phyloP scores from a whole-genome alignment of 2,888 invertebrate species.

The Andrena haemorrhoa region DNA sequence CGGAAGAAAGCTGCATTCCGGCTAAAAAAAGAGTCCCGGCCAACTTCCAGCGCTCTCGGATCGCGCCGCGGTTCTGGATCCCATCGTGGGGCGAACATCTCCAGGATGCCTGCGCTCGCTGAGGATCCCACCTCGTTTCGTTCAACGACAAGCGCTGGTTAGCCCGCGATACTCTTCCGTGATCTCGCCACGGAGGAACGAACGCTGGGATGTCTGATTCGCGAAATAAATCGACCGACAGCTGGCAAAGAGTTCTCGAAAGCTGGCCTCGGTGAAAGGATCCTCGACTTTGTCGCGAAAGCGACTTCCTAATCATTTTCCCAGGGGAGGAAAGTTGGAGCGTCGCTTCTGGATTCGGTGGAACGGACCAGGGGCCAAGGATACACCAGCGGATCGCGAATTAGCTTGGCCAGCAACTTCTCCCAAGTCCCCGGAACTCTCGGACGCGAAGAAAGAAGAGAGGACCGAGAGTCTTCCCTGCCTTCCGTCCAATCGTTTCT shows the following conservation, averaged over 20 bases:
- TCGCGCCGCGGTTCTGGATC: constrained; percentile 3
- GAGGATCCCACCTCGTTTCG: not conserved
- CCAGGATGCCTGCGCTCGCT: not conserved
- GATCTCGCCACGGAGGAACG: too few relatives aligned
- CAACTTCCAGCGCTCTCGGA: constrained; percentile 12
- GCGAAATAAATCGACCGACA: not conserved
- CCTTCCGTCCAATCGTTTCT: constrained; percentile 20
- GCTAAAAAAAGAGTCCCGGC: constrained; percentile 31
- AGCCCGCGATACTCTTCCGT: not conserved
- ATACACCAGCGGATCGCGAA: constrained; percentile 54
- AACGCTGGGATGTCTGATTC: too few relatives aligned
- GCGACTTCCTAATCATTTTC: constrained; percentile 64
- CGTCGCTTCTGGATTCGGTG: not conserved
- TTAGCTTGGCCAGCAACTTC: constrained; percentile 56
- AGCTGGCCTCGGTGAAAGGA: constrained; percentile 19
- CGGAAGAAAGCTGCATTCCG: constrained; percentile 31
- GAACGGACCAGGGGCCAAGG: constrained; percentile 2
- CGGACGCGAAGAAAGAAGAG: constrained; percentile 34
- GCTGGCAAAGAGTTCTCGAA: not conserved
- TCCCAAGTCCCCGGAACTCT: constrained; percentile 30
- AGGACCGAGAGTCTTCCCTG: not conserved
- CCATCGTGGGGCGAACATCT: not conserved
- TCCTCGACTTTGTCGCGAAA: constrained; percentile 30
- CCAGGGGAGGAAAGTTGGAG: constrained; percentile 52
- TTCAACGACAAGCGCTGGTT: too few relatives aligned